These are phyloP conservation scores for Brachyalestes nurse DNA, from an alignment of 2,797 vertebrate species.

Conservation along the genomic window DNA sequence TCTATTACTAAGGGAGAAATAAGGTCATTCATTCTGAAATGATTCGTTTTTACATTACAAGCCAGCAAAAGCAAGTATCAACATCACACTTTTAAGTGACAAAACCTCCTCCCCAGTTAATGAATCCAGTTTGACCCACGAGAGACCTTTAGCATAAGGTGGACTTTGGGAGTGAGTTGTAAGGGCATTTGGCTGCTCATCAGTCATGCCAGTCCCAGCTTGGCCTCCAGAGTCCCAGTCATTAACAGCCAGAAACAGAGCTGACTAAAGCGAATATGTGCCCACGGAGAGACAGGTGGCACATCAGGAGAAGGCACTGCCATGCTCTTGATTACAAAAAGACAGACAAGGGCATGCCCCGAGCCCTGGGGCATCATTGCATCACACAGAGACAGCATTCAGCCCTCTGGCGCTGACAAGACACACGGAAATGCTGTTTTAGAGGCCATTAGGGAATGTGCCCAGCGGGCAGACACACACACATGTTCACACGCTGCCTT, in stretches of 20 bases:
- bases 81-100: not conserved
- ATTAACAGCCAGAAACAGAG: slow-evolving; percentile 26
- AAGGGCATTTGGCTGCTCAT: slow-evolving; percentile 33
- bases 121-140: not conserved
- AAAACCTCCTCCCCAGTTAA: not conserved
- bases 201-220: slow-evolving; percentile 13
- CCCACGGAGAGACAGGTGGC: slow-evolving; percentile 56
- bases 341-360: slow-evolving; percentile 39
- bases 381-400: slow-evolving; percentile 37
- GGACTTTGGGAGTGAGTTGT: not conserved
- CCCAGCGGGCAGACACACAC: slow-evolving; percentile 27
- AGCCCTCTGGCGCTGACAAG: slow-evolving; percentile 37
- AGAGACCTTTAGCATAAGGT: not conserved
- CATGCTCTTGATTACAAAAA: slow-evolving; percentile 42
- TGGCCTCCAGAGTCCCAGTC: slow-evolving; percentile 24
- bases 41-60: too few relatives aligned
- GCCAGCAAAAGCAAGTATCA: not conserved
- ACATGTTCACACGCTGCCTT: slow-evolving; percentile 18
- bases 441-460: slow-evolving; percentile 40
- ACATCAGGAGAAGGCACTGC: slow-evolving; percentile 50
- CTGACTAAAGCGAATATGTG: slow-evolving; percentile 25
- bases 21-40: not conserved
- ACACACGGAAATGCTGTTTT: slow-evolving; percentile 42
- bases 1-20: too few relatives aligned
- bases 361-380: slow-evolving; percentile 11